Percentiles rank a stretch among this genome's conserved stretches.
Evolutionary conservation across 2,888 invertebrate genomes (phyloP).

Genomic region (Rhabditoides inermis): DNA sequence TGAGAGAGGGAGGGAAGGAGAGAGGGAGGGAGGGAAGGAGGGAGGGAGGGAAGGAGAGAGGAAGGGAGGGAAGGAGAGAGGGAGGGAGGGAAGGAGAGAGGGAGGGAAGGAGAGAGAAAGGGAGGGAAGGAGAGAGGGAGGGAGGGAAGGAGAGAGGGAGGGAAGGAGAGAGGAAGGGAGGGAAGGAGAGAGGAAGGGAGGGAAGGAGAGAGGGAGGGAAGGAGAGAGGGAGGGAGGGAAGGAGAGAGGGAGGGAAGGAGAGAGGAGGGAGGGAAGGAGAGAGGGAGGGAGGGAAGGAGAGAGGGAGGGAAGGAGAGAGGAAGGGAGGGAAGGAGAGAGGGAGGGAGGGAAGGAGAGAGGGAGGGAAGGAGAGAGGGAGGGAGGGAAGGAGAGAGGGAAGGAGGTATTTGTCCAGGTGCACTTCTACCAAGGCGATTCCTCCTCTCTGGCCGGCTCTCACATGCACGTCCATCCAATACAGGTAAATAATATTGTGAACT

Average conservation of each 20-base stretch:
- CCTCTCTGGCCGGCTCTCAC: too few relatives aligned
- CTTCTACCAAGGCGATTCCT: too few relatives aligned
- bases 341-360: background rate
- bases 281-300: background rate
- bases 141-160: background rate
- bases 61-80: constrained; percentile 1
- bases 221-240: background rate
- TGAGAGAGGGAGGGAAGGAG: background rate
- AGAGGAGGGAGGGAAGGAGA: background rate
- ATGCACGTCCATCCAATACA: too few relatives aligned
- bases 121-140: background rate
- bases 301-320: background rate
- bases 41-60: background rate
- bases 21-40: background rate
- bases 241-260: background rate
- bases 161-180: background rate
- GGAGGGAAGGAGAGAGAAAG: background rate
- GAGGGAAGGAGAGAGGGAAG: background rate
- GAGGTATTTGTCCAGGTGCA: background rate
- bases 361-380: background rate
- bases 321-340: background rate
- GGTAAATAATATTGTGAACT: too few relatives aligned
- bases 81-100: background rate
- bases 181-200: background rate
- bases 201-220: background rate